Base-by-base conservation (phyloP, 2,888 invertebrate species). In the Eulithis prunata region DNA sequence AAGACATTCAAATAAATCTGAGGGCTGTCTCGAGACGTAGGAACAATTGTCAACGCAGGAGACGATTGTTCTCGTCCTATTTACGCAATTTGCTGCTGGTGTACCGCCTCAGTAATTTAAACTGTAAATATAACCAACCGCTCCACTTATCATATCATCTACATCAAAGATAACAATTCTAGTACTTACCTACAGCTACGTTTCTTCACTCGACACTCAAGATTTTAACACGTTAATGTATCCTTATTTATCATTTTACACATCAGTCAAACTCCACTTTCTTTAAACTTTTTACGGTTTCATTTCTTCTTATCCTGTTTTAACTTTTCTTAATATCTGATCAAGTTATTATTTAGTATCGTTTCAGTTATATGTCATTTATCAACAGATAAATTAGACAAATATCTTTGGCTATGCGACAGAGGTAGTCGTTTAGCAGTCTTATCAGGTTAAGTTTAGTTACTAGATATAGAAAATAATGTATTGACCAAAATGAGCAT, bases 41-140 rank as follows among this genome's bases (percentile, higher is more conserved):
- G 21, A 58, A 71, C 72, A 74, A 69, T 38, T 78, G 80, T 78
- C 78, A 78, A 78, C 73, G 71, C 75, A 74, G 68, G 71, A 75
- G 75, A 78, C 75, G 71, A 72, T 75, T 72, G 75, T 76, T 76
- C 77, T 76, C 75, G 85, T 76, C 81, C 84, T 76, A 84, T 83
- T 87, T 87, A 84, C 83, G 85, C 82, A 86, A 88, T 70, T 66
- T 73, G 77, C 70, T 73, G 75, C 78, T 73, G 78, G 77, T 75
- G 70, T 80, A 79, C 77, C 81, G 82, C 79, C 80, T 83, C 78
- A 73, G 78, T 80, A 75, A 82, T 80, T 76, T 76, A 72, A 84
- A 80, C 81, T 80, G 79, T 78, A 81, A 81, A 83, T 78, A 78
- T 73, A 67, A 77, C 69, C 77, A 66, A 77, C 69, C 77, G 79